Base-by-base conservation (phyloP, 2,888 invertebrate genomes). In the Rotaria sp. region DNA sequence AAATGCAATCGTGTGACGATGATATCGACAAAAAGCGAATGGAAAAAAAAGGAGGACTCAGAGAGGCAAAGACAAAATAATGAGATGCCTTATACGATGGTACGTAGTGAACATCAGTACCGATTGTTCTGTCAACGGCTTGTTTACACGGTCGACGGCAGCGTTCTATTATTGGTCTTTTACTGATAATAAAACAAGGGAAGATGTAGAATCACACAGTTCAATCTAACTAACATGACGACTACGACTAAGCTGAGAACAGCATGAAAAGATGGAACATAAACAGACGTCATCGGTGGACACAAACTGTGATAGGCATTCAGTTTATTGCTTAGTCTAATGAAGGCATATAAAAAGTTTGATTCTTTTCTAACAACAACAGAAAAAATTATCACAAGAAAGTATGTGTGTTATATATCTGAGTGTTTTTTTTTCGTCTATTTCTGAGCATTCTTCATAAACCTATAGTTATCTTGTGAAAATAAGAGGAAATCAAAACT, bases 1-100 rank as follows among this genome's bases (percentile, higher is more conserved):
- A 35, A 67, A 67, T 35, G 67, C 67, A 67, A 67, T 35, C 67
- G 67, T 67, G 67, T 67, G 67, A 67, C 67, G 67, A 67, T 67
- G 67, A 30, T 67, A 67, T 67, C 67, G 35, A 38, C 35, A 67
- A 67, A 55, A 67, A 67, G 35, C 67, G 35, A 35, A 30, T 67
- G 35, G 67, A 35, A 67, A 38, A 38, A 21, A 13, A 30, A 13
- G 18, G 35, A 67, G 21, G 11, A 35, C 67, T 67, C 35, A 21
- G 21, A 67, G 18, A 67, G 35, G 10, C 7, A 7, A 15, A 30
- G 35, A 67, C 30, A 67, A 15, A 67, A 67, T 35, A 67, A 30
- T 18, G 35, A 67, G 35, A 67, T 4, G 67, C 67, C 35, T 67
- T 35, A 67, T 35, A 67, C 35, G 18, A 35, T 67, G 35, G 67